phyloP scores from a whole-genome alignment of 2,113 vertebrate genomes.

The Paracanthobrama guichenoti region DNA sequence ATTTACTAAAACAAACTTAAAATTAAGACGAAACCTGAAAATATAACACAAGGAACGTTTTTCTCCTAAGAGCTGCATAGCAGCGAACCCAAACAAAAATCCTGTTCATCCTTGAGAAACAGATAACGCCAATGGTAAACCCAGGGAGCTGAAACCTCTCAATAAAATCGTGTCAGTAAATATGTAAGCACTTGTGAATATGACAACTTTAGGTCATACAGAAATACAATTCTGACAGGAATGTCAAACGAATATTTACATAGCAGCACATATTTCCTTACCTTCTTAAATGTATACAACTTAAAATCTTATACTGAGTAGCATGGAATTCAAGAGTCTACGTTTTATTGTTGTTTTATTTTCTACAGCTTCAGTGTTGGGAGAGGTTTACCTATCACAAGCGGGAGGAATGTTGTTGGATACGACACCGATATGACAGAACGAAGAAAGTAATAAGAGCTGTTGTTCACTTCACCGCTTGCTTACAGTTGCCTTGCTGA shows the following conservation, averaged over 20 bases:
- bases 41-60: too few relatives aligned
- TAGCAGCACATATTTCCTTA: not conserved
- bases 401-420: not conserved
- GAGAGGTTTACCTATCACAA: conserved; percentile 6
- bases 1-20: not conserved
- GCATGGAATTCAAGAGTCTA: not conserved
- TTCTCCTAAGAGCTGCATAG: not conserved
- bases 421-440: not conserved
- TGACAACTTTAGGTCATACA: not conserved
- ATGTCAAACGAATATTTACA: not conserved
- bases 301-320: not conserved
- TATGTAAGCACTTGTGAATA: not conserved
- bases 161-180: not conserved
- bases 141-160: not conserved
- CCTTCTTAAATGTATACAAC: not conserved
- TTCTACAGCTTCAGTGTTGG: not conserved
- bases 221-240: not conserved
- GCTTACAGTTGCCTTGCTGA: not conserved
- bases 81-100: not conserved
- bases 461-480: not conserved
- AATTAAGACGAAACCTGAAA: not conserved
- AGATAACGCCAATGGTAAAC: not conserved
- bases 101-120: not conserved
- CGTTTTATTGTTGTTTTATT: not conserved
- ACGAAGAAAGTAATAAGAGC: not conserved